These are phyloP conservation scores for Cryptus viduatorius DNA, from an alignment of 2,888 invertebrate genomes.

Conservation along the genomic window DNA sequence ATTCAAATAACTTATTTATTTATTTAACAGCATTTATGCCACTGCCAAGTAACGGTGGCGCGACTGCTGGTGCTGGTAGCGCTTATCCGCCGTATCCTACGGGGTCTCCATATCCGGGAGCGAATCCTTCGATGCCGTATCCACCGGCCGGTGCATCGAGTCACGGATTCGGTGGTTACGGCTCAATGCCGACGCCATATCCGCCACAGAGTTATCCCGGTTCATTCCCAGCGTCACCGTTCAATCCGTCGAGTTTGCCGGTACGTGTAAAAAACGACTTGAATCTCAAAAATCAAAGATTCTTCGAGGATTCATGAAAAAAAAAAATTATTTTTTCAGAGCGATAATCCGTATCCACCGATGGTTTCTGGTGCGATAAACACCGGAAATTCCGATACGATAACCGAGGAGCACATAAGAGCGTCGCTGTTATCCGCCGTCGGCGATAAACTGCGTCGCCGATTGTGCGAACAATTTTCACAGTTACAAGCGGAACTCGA, in stretches of 20 bases:
- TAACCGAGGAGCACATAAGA: conserved; percentile 97
- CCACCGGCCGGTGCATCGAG: conserved; percentile 78
- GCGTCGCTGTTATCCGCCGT: conserved; percentile 97
- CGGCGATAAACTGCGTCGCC: conserved; percentile 95
- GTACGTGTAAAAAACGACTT: conserved; percentile 70
- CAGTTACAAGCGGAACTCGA: conserved; percentile 97
- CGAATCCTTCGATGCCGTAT: conserved; percentile 77
- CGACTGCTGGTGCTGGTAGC: conserved; percentile 55
- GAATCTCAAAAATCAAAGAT: not conserved
- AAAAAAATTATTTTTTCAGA: conserved; percentile 52
- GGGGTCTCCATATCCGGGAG: conserved; percentile 72
- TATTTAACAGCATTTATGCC: conserved; percentile 85
- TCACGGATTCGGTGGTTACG: conserved; percentile 82
- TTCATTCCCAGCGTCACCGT: conserved; percentile 80
- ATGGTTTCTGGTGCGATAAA: conserved; percentile 83
- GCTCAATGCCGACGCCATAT: conserved; percentile 75
- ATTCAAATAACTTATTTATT: too few relatives aligned
- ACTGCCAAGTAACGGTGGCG: conserved; percentile 76
- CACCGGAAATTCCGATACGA: conserved; percentile 90
- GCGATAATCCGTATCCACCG: conserved; percentile 71
- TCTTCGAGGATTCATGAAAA: not conserved
- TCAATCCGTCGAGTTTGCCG: conserved; percentile 79
- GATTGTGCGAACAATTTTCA: conserved; percentile 95
- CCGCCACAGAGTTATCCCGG: conserved; percentile 83
- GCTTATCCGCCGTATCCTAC: conserved; percentile 76